Evolutionary conservation across 2,797 vertebrate genomes (phyloP), one percentile per base, ranked within the genome.

Genomic region (Rhynchonycteris naso): DNA sequence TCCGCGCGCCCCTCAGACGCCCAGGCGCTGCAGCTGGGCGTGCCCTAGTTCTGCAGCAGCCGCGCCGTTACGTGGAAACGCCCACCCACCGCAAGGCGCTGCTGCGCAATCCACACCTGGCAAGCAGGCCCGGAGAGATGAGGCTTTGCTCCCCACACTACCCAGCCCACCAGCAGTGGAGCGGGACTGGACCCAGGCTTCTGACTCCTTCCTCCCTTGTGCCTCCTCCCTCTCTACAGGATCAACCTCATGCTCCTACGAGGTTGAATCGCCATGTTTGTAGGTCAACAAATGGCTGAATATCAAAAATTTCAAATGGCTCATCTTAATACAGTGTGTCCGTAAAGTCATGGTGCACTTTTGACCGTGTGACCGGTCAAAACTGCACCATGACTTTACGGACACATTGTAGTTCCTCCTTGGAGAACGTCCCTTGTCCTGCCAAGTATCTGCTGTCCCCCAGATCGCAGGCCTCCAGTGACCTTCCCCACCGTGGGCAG

Each of bases 21-120:
- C 3, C 6, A 14, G 4, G 1, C 12, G 15, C 68, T 54, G 28
- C 54, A 9, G 35, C 10, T 30, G 4, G 26, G 18, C 5, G 66
- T 6, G 1, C 22, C 5, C 22, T 58, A 50, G 43, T 18, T 28
- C 30, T 24, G 33, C 4, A 13, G 19, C 7, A 2, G 52, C 16
- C 47, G 1, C 3, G 0, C 0, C 3, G 63, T 24, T 28, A 11
- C 30, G 0, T 3, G 15, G 33, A 82, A 43, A 11, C 58, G 4
- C 26, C 10, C 0, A 2, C 7, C 7, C 28, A 72, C 38, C 30
- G 1, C 22, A 28, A 26, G 28, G n/a, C 0, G 0, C 7, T 1
- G 2, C 68, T 61, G 16, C 26, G 28, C 14, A 2, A 4, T 26
- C 28, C 9, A 5, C n/a, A 1, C 10, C 30, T 18, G 69, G 26